These are phyloP conservation scores for Neelides sp. DNA, from an alignment of 1,140 invertebrate genomes.

Conservation along the genomic window DNA sequence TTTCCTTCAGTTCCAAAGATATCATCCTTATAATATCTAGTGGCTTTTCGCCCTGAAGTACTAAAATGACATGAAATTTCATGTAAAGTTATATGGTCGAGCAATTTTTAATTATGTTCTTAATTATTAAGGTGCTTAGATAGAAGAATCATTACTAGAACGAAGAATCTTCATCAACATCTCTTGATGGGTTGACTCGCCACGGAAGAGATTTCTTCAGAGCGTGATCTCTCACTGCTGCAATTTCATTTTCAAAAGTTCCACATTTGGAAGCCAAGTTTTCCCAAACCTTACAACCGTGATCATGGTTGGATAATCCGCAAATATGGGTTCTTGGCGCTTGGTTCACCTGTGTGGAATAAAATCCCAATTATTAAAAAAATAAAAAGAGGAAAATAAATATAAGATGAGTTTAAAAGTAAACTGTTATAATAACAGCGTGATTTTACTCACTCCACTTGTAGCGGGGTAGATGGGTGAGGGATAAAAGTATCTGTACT, in stretches of 20 bases:
- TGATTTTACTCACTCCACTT: constrained; percentile 5
- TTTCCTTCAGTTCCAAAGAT: constrained; percentile 11
- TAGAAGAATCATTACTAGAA: constrained; percentile 19
- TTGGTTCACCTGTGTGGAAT: constrained; percentile 9
- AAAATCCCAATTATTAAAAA: background rate
- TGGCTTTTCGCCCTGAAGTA: no score
- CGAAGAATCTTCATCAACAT: constrained; percentile 18
- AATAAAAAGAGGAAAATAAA: background rate
- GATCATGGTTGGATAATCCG: constrained; percentile 4
- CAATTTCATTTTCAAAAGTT: background rate
- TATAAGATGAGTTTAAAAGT: background rate
- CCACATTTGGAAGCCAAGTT: constrained; percentile 12
- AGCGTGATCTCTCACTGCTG: constrained; percentile 19
- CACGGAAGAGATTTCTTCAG: constrained; percentile 25
- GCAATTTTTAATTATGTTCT: background rate
- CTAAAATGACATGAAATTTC: background rate
- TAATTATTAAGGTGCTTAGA: background rate
- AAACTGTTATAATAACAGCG: background rate
- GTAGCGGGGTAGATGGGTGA: constrained; percentile 19
- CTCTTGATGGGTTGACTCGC: constrained; percentile 12
- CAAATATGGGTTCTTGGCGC: constrained; percentile 19
- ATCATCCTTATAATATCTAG: background rate
- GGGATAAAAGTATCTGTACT: constrained; percentile 26
- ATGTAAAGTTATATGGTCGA: background rate
- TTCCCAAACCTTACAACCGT: constrained; percentile 21